Base-by-base conservation (phyloP, 2,797 vertebrate genomes). In the Enteromius afrohamiltoni region DNA sequence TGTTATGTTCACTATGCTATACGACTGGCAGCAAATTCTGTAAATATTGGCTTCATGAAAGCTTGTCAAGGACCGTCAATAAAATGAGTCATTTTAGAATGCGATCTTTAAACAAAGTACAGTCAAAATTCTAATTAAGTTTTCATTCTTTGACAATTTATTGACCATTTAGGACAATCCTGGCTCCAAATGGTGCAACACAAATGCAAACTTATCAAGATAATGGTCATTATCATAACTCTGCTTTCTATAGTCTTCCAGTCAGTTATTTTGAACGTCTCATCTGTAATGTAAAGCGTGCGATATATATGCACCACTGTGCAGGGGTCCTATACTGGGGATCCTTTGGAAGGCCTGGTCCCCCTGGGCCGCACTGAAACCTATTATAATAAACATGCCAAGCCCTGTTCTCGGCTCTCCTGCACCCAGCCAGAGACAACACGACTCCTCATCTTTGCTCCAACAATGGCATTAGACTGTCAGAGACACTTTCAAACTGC, bases 391-490 rank as follows among this genome's bases (percentile, higher is more conserved):
- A 85, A 71, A 76, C 80, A 82, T 86, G 79, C 87, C 87, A 86
- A 87, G 77, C 64, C 31, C 37, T 73, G 79, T 62, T 78, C 84
- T 82, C 29, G 21, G n/a, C 37, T 85, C 79, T 64, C 58, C 58
- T 58, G 81, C 82, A 78, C 14, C 70, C 65, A 83, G 86, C 84
- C 87, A 87, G 86, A 82, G 83, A 87, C 80, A 88, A 86, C 84
- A 87, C 68, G 58, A 77, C 58, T 69, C 77, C 76, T 88, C 86
- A 80, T 82, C 77, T 80, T 53, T 68, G 81, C 81, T 88, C 87
- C 87, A 88, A 86, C 86, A 88, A 87, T 86, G 86, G 84, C 87
- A 87, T 88, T 88, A 88, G 84, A 76, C 78, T 86, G 86, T 88
- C 84, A 87, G 79, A 75, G 77, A 83, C 78, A 80, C 77, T 85